These are phyloP conservation scores for Eupithecia abbreviata DNA, from an alignment of 2,888 invertebrate species.

Conservation along the genomic window DNA sequence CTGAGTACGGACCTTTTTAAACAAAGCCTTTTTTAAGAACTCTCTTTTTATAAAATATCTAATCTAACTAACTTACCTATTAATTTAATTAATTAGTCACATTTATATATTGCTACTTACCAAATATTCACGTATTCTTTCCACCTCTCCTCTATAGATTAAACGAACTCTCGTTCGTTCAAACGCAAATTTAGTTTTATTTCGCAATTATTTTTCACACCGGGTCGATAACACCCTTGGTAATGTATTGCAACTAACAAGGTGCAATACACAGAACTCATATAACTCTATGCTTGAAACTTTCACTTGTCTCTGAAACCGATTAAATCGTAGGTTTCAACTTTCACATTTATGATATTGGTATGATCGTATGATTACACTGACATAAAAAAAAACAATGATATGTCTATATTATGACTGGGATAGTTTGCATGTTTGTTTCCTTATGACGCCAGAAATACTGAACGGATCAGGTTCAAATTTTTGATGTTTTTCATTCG, in stretches of 20 bases:
- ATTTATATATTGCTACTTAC: background rate
- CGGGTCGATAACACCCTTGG: constrained; percentile 52
- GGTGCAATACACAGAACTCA: constrained; percentile 55
- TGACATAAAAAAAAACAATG: too few species aligned
- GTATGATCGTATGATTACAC: too few species aligned
- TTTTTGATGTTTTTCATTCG: background rate
- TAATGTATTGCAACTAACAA: constrained; percentile 55
- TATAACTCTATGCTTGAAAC: background rate
- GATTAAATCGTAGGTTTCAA: background rate
- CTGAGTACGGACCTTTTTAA: background rate
- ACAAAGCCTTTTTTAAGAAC: background rate
- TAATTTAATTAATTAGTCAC: too few species aligned
- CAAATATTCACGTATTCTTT: background rate
- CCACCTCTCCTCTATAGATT: background rate
- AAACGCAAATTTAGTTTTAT: constrained; percentile 32
- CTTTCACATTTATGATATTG: too few species aligned
- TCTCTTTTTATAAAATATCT: background rate
- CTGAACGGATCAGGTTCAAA: background rate
- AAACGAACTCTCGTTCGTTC: constrained; percentile 14
- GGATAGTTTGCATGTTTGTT: background rate
- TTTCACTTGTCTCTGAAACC: constrained; percentile 12
- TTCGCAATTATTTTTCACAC: constrained; percentile 33
- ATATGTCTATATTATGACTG: background rate
- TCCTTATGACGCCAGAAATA: background rate
- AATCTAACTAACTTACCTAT: too few species aligned